Base-by-base conservation (phyloP, 1,140 invertebrate genomes). In the Agraylea sexmaculata region DNA sequence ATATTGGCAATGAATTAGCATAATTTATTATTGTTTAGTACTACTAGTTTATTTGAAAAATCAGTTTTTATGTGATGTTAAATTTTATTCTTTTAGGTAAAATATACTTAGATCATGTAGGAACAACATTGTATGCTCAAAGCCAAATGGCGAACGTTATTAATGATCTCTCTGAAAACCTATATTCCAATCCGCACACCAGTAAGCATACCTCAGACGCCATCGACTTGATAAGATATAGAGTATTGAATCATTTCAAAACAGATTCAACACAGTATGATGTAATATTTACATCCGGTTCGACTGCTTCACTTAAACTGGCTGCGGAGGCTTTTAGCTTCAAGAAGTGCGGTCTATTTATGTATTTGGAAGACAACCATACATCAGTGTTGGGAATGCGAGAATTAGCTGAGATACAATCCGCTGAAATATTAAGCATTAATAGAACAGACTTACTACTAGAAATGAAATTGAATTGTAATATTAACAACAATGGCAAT, bases 361-460 rank as follows among this genome's bases (percentile, higher is more conserved):
- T 78, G 12, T 92, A 95, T 56, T 64, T 86, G 25, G 72, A 80
- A 53, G 91, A 97, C 56, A 95, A 89, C 58, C 93, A 98, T 55
- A 97, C 92, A 1, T 96, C 91, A 4, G 87, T 94, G 2, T 66
- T 95, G 43, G 92, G 92, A 12, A 83, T 95, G 75, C 67, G 91
- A 57, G 85, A 85, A 62, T 43, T 77, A 45, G 62, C 63, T 1
- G 42, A 60, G 35, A 58, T 62, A 21, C 69, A 63, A 38, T 63
- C 62, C 51, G 66, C 61, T 31, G 56, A 68, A 31, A 53, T 78
- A 11, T 59, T 62, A 27, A 68, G 71, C 38, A 59, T 80, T 16
- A 60, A 52, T 2, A 68, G 70, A 46, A 50, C 68, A 23, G 53
- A 72, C 39, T 60, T 76, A 20, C 53, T 71, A 34, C 49, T 62